These are phyloP conservation scores for Thamnaconus septentrionalis DNA, from an alignment of 2,113 vertebrate species.

Conservation along the genomic window DNA sequence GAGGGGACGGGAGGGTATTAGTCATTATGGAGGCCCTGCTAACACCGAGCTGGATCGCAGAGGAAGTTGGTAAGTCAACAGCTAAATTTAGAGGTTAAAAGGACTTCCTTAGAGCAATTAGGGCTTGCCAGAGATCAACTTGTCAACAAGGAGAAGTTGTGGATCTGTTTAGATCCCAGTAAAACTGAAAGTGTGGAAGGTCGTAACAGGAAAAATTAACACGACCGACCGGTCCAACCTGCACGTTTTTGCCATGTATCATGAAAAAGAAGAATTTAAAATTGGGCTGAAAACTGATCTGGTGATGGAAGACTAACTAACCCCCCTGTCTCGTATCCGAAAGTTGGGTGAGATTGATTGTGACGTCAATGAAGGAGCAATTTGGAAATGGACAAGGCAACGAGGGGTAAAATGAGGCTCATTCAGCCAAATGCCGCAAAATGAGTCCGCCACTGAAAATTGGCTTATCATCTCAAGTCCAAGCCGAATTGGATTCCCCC, in stretches of 20 bases:
- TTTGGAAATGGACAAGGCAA: slow-evolving; percentile 45
- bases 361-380: slow-evolving; percentile 51
- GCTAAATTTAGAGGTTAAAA: not conserved
- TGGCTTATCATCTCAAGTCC: slow-evolving; percentile 44
- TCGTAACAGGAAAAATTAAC: too few relatives aligned
- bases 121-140: not conserved
- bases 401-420: slow-evolving; percentile 42
- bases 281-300: too few relatives aligned
- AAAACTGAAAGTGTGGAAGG: too few relatives aligned
- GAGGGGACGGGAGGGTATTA: not conserved
- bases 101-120: slow-evolving; percentile 15
- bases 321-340: too few relatives aligned
- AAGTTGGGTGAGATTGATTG: slow-evolving; percentile 26
- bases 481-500: slow-evolving; percentile 57
- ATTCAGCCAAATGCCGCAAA: slow-evolving; percentile 44
- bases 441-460: slow-evolving; percentile 38
- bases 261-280: too few relatives aligned
- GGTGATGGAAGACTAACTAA: too few relatives aligned
- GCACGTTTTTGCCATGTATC: too few relatives aligned
- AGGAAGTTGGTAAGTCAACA: slow-evolving; percentile 13
- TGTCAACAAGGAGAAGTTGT: too few relatives aligned
- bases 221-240: too few relatives aligned
- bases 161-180: too few relatives aligned
- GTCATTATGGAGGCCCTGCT: not conserved
- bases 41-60: not conserved